Percentiles rank a stretch among this genome's conserved stretches.
These are phyloP conservation scores for Charanyca ferruginea DNA, from an alignment of 2,888 invertebrate genomes.

Conservation along the genomic window DNA sequence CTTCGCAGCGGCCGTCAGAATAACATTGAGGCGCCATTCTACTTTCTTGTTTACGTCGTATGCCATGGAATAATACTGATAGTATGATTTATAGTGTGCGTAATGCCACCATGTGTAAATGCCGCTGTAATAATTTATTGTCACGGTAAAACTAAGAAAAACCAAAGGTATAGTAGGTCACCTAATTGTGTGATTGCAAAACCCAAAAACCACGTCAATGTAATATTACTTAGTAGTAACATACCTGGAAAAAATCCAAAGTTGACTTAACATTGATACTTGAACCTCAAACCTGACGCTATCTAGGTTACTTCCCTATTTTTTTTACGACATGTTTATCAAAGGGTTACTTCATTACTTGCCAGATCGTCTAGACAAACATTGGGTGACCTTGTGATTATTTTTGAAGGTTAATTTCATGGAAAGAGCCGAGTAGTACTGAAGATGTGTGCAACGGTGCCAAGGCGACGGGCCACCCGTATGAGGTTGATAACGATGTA, in stretches of 20 bases:
- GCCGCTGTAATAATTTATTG: constrained; percentile 62
- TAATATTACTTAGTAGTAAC: background rate
- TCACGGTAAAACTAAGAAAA: constrained; percentile 43
- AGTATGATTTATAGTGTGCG: constrained; percentile 69
- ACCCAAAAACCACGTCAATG: background rate
- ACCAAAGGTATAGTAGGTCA: background rate
- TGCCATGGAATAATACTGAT: constrained; percentile 67
- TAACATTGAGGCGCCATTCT: constrained; percentile 72
- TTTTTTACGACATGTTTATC: constrained; percentile 49
- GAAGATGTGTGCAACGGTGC: constrained; percentile 80
- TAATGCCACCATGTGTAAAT: constrained; percentile 60
- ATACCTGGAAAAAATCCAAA: constrained; percentile 27
- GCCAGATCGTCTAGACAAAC: constrained; percentile 75
- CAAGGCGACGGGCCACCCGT: constrained; percentile 86
- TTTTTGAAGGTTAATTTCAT: constrained; percentile 75
- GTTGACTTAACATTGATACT: constrained; percentile 50
- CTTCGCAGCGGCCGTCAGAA: constrained; percentile 65
- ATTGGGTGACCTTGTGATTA: constrained; percentile 77
- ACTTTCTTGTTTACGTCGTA: constrained; percentile 77
- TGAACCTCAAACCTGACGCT: constrained; percentile 29
- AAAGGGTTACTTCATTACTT: constrained; percentile 56
- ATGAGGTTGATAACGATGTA: constrained; percentile 82
- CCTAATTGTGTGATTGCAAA: background rate
- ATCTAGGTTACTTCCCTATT: constrained; percentile 53
- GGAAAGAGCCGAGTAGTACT: constrained; percentile 76